Percentiles rank a stretch among this genome's conserved stretches.
These are phyloP conservation scores for Leptogaster cylindrica DNA, from an alignment of 2,888 invertebrate genomes.

Conservation along the genomic window DNA sequence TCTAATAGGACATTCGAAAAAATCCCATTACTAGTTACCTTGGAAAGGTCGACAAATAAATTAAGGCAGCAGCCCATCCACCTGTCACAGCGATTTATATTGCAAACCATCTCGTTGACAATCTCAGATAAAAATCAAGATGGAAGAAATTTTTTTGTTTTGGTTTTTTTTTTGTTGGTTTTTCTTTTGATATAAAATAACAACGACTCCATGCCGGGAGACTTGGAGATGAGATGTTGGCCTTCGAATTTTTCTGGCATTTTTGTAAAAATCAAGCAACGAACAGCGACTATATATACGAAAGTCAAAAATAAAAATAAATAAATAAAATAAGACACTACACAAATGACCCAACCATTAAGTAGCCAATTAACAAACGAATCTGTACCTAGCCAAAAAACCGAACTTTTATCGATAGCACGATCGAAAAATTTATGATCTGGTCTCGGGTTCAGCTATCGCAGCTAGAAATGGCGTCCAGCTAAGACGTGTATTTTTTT, in stretches of 20 bases:
- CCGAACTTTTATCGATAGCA: conserved; percentile 48
- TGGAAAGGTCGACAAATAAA: no score
- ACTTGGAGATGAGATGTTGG: conserved; percentile 30
- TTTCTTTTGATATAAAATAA: conserved; percentile 21
- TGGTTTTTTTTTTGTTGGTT: no score
- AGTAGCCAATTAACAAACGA: conserved; percentile 46
- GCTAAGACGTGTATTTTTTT: no score
- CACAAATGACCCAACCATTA: conserved; percentile 39
- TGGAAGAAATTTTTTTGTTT: conserved; percentile 16
- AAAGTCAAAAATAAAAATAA: no score
- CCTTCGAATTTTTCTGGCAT: conserved; percentile 37
- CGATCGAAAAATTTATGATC: conserved; percentile 46
- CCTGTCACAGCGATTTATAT: conserved; percentile 36
- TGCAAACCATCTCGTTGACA: conserved; percentile 32
- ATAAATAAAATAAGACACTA: neutral
- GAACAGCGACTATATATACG: neutral
- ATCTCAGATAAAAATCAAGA: conserved; percentile 21
- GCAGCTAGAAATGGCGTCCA: no score
- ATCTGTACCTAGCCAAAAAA: no score
- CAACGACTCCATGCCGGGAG: conserved; percentile 14
- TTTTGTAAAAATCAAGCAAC: conserved; percentile 3
- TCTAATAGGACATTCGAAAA: no score
- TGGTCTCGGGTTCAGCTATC: conserved; percentile 43
- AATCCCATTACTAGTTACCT: no score
- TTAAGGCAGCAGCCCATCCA: no score